These are phyloP conservation scores for Muricea muricata DNA, from an alignment of 92 coral and sea anemone species.

Conservation along the genomic window DNA sequence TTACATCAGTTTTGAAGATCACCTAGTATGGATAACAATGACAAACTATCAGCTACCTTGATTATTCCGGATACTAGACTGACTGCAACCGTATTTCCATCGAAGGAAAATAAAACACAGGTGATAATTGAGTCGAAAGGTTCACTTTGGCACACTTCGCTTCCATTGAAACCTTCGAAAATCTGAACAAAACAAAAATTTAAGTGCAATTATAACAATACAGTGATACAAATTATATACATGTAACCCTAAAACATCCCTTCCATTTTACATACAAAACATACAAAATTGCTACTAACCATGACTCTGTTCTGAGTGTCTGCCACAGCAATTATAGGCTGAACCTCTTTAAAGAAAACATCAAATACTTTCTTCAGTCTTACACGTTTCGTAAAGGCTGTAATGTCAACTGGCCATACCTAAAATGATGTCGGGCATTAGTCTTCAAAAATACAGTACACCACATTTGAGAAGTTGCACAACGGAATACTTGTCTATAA, in stretches of 20 bases:
- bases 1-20: too few species aligned
- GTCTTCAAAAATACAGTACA: too few species aligned
- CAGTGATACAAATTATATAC: neutral
- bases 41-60: constrained; percentile 68
- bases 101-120: constrained; percentile 68
- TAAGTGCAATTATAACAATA: too few species aligned
- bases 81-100: constrained; percentile 72
- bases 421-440: constrained; percentile 2
- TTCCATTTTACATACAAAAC: too few species aligned
- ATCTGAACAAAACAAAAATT: constrained; percentile 55
- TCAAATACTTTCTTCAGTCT: constrained; percentile 88
- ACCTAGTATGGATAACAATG: neutral
- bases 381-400: constrained; percentile 58
- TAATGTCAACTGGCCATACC: constrained; percentile 93
- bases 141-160: constrained; percentile 68
- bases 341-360: constrained; percentile 69
- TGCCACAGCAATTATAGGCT: constrained; percentile 79
- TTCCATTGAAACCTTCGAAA: constrained; percentile 69
- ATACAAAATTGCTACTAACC: too few species aligned
- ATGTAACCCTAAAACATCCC: neutral
- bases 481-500: too few species aligned
- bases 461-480: too few species aligned
- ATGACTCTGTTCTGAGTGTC: constrained; percentile 80
- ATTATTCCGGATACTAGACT: constrained; percentile 80
- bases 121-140: constrained; percentile 63